phyloP scores from a whole-genome alignment of 1,140 invertebrate species.

The Chionoecetes opilio region DNA sequence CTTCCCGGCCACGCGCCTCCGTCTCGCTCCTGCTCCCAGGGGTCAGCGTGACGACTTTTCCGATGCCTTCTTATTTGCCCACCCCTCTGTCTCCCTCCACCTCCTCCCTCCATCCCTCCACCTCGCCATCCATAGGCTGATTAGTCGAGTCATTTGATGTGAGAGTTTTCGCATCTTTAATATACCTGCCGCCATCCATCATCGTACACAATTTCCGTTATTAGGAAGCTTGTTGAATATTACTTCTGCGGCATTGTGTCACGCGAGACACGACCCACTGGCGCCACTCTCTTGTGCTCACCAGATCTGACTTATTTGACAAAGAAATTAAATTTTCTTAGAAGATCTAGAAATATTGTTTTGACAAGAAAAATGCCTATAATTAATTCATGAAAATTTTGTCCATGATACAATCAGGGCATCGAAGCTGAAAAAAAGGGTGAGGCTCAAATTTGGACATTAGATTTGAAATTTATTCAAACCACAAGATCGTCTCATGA shows the following conservation, averaged over 20 bases:
- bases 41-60: constrained; percentile 5
- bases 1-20: neutral
- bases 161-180: constrained; percentile 4
- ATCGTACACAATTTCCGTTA: neutral
- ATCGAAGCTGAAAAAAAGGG: no score
- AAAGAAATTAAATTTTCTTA: no score
- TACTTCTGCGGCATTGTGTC: neutral
- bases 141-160: neutral
- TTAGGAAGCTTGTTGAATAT: neutral
- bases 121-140: neutral
- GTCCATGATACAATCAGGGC: no score
- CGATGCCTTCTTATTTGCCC: neutral
- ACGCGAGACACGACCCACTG: neutral
- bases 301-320: no score
- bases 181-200: neutral
- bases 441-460: neutral
- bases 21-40: neutral
- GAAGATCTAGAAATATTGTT: no score
- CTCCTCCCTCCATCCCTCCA: neutral
- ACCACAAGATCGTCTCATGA: neutral
- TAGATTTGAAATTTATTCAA: neutral
- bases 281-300: neutral
- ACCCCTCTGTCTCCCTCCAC: neutral
- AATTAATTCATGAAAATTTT: no score
- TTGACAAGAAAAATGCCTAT: no score